Evolutionary conservation across 2,113 vertebrate species (phyloP), one percentile per base, ranked within the genome.

Genomic region (Archocentrus centrarchus): DNA sequence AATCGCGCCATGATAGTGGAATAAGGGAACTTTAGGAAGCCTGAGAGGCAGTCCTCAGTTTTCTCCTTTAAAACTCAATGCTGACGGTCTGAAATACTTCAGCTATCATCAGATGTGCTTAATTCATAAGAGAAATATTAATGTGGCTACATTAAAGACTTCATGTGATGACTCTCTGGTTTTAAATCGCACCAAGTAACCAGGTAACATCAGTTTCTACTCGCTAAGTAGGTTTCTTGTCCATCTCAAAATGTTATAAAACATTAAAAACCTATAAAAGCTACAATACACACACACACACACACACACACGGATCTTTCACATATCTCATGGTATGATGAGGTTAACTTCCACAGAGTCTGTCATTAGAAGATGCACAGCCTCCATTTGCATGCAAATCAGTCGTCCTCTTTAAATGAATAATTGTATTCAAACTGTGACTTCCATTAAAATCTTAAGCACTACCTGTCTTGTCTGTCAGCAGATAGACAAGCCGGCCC

Each of bases 381-480:
- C 24, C 9, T 50, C 27, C 24, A 68, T 44, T 9, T 50, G 44
- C 24, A 70, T 30, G 24, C 24, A 50, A 70, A 70, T 30, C 17
- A 30, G 30, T 32, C 2, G 17, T 70, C 24, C 24, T 70, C 18
- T 32, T 53, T 0, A 13, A 32, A 17, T 10, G 18, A 70, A 32
- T 53, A 0, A 53, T 53, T 70, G 50, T 6, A 32, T 17, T 13
- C 9, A 70, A 53, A 70, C 3, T 5, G 6, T 0, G 24, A 53
- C 30, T 53, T 47, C 32, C 10, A 32, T 11, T 73, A 55, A 73
- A 55, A 55, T 73, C 47, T 35, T 55, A 73, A 73, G n/a, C 20
- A 70, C 11, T 96, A 98, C 98, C 98, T 85, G 98, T 99, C 94
- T 99, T 99, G 93, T 99, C 98, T 1, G 98, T 99, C 63, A 99